A percentile compares a stretch with the other conserved stretches of the same genome.
Evolutionary conservation across 2,113 vertebrate species (phyloP).

Genomic region (Martes martes): DNA sequence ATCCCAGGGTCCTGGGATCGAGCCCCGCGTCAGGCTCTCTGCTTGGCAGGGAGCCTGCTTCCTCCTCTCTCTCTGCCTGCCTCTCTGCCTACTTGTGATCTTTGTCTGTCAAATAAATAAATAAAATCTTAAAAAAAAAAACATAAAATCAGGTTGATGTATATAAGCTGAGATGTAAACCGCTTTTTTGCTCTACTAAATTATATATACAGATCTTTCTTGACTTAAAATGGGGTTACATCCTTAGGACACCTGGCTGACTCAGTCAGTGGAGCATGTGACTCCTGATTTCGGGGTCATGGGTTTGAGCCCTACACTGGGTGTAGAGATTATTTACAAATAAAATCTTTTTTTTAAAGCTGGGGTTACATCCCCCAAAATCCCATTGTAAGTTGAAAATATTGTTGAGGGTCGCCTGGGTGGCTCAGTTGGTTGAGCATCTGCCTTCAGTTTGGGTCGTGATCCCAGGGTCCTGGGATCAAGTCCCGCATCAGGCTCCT

Average conservation of each 20-base stretch:
- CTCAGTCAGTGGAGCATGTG: background rate
- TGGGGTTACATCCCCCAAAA: background rate
- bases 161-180: background rate
- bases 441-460: too few species aligned
- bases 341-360: background rate
- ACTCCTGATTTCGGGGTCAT: background rate
- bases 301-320: background rate
- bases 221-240: background rate
- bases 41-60: too few species aligned
- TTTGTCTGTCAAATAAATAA: too few species aligned
- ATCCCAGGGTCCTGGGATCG: too few species aligned
- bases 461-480: too few species aligned
- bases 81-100: too few species aligned
- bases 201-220: slow-evolving; percentile 4
- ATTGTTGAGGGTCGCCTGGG: background rate
- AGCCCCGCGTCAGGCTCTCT: too few species aligned
- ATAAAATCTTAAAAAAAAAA: too few species aligned
- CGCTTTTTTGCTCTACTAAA: slow-evolving; percentile 30
- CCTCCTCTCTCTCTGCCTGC: too few species aligned
- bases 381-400: background rate
- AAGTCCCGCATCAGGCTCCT: too few species aligned
- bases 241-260: background rate
- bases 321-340: background rate
- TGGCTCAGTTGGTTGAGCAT: too few species aligned
- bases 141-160: background rate